Evolutionary conservation across 2,113 vertebrate genomes (phyloP).

Genomic region (Monopterus albus): DNA sequence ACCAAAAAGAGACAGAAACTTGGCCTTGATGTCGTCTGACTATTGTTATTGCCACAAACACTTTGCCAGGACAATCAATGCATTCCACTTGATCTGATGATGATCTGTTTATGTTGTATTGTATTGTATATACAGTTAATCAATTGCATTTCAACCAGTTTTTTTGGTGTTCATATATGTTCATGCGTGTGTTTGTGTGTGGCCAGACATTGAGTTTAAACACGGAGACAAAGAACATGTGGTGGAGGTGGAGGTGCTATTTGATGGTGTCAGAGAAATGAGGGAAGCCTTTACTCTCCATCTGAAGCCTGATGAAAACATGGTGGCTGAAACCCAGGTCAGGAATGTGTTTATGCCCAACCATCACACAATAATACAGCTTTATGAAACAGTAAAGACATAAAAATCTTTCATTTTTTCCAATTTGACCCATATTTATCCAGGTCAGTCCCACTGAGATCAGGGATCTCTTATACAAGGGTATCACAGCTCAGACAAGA

Average conservation of each 20-base stretch:
- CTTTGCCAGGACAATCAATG: not conserved
- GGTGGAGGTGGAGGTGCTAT: conserved; percentile 91
- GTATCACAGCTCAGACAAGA: conserved; percentile 30
- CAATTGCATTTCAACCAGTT: conserved; percentile 3
- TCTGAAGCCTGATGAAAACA: conserved; percentile 93
- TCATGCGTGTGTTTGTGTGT: conserved; percentile 17
- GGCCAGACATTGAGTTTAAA: conserved; percentile 91
- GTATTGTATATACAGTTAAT: not conserved
- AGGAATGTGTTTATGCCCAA: not conserved
- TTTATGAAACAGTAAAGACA: conserved; percentile 32
- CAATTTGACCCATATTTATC: conserved; percentile 50
- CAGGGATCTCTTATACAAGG: conserved; percentile 36
- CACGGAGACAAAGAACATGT: conserved; percentile 88
- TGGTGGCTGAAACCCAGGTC: conserved; percentile 94
- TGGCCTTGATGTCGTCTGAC: not conserved
- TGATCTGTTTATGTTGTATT: not conserved
- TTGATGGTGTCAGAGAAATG: conserved; percentile 91
- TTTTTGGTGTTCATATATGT: conserved; percentile 3
- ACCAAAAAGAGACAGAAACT: conserved; percentile 22
- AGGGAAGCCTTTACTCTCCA: conserved; percentile 95
- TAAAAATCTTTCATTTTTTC: not conserved
- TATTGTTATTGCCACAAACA: not conserved
- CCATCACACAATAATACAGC: not conserved
- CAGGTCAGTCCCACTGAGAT: conserved; percentile 48
- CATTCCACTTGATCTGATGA: not conserved